These are phyloP conservation scores for Procambarus clarkii DNA, from an alignment of 1,140 invertebrate species.

Conservation along the genomic window DNA sequence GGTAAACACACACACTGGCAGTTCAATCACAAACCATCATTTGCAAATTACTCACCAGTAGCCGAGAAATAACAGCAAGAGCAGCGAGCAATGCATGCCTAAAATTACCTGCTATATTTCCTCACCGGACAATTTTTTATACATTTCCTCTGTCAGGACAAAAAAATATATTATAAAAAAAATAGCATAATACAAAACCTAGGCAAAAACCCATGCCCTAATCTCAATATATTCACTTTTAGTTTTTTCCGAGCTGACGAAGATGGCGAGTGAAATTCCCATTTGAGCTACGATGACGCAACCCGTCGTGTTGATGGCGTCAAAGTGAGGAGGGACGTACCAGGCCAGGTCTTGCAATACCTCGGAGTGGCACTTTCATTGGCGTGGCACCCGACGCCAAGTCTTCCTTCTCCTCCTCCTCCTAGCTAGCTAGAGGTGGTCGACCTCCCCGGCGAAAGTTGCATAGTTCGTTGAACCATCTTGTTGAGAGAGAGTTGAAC, in stretches of 20 bases:
- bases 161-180: too few species aligned
- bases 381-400: not conserved
- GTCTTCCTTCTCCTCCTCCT: not conserved
- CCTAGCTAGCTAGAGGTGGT: constrained; percentile 12
- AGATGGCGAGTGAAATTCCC: constrained; percentile 12
- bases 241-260: not conserved
- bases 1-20: too few species aligned
- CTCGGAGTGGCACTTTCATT: constrained; percentile 5
- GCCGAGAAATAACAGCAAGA: too few species aligned
- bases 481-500: not conserved
- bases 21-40: too few species aligned
- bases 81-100: too few species aligned
- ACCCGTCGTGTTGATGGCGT: not conserved
- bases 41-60: too few species aligned
- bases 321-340: not conserved
- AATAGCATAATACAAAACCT: too few species aligned
- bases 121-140: too few species aligned
- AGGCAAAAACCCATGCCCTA: too few species aligned
- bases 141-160: too few species aligned
- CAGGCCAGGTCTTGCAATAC: not conserved
- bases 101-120: too few species aligned
- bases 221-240: too few species aligned
- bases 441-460: constrained; percentile 51
- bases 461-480: constrained; percentile 47
- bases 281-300: constrained; percentile 10